Base-by-base conservation (phyloP, 30 jellyfish, hydroid and myxozoan species). In the Aurelia sp. region DNA sequence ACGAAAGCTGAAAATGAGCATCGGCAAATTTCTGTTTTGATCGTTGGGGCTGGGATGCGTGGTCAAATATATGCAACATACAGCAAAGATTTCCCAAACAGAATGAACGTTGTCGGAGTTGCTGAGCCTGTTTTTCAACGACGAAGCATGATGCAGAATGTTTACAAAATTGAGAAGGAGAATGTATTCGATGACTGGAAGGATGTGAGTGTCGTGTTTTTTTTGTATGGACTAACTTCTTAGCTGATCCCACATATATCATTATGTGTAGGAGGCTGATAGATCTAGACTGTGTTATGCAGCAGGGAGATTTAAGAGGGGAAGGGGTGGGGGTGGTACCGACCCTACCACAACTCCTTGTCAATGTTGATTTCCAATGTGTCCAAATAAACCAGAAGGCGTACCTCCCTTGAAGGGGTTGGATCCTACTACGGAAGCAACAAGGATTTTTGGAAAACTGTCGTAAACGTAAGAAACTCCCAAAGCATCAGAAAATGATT, bases 81-180 rank as follows among this genome's bases (percentile, higher is more conserved):
- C 62, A 89, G 96, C 41, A 50, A 51, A 23, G 98, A 91, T 63
- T 91, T 91, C 60, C 98, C 98, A 13, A 77, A 53, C 23, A 73
- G 82, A 37, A 58, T 91, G 89, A 70, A 60, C 19, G 88, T 91
- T 30, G 96, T 91, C 11, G 98, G 96, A 13, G 96, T 91, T 19
- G 98, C 98, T 4, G 98, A 91, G 73, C 98, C 98, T 3, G 62
- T 48, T 3, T 16, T 59, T 11, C 78, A 59, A 57, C 93, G 98
- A 11, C 85, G 98, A 19, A 33, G 27, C 22, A 44, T 47, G 67
- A 74, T 91, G 85, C 86, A 64, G 59, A 86, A 78, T 20, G 30
- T 44, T 57, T 91, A 67, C 69, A 78, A 59, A 23, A 85, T 91
- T 61, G 92, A 76, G n/a, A 87, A 91, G 17, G 66, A 91, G 41